These are phyloP conservation scores for Crypturellus undulatus DNA, from an alignment of 2,113 vertebrate genomes.

Conservation along the genomic window DNA sequence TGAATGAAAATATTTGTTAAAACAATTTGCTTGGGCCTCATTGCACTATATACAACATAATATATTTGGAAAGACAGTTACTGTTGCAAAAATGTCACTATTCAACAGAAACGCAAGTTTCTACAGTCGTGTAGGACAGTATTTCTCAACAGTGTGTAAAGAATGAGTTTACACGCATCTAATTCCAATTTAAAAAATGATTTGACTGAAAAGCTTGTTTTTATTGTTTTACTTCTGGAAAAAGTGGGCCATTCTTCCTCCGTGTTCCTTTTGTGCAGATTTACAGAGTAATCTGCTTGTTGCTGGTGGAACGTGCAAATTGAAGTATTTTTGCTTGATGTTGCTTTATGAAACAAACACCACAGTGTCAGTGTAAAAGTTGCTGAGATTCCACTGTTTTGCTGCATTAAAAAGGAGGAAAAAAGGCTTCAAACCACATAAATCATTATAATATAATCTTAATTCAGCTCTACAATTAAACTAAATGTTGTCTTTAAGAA, in stretches of 20 bases:
- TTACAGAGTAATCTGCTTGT: background rate
- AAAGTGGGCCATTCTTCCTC: background rate
- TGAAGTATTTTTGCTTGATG: background rate
- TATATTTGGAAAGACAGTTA: background rate
- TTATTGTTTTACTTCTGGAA: background rate
- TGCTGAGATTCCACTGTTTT: background rate
- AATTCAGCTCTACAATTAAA: background rate
- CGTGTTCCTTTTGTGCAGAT: background rate
- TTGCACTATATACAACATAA: background rate
- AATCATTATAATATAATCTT: background rate
- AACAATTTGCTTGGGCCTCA: background rate
- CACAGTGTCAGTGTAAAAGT: background rate
- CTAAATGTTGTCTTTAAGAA: background rate
- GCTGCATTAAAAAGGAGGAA: background rate
- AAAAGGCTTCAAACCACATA: background rate
- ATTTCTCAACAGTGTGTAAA: background rate
- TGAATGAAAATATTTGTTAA: background rate
- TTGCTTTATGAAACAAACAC: background rate
- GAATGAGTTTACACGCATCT: background rate
- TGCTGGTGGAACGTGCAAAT: background rate
- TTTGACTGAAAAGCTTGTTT: background rate
- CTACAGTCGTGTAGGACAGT: background rate
- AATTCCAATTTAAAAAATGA: background rate
- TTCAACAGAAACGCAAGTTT: background rate
- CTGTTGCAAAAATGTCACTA: background rate